phyloP scores from a whole-genome alignment of 2,888 invertebrate species.

The Tinea pellionella region DNA sequence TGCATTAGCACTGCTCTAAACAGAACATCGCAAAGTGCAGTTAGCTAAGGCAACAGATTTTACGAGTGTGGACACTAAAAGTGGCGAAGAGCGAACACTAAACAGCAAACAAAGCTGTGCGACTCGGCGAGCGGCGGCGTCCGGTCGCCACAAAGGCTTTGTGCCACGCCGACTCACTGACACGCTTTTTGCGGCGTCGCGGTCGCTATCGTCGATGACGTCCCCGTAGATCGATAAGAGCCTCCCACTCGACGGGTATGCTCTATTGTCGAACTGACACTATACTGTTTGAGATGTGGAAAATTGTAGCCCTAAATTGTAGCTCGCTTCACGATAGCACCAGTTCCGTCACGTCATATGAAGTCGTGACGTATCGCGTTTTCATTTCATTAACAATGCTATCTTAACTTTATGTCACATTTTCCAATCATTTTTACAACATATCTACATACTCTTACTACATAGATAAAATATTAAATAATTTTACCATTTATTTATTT shows the following conservation, averaged over 20 bases:
- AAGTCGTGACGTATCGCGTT: not conserved
- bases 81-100: slow-evolving; percentile 45
- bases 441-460: no score
- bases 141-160: slow-evolving; percentile 63
- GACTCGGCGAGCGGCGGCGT: slow-evolving; percentile 51
- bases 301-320: slow-evolving; percentile 50
- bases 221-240: slow-evolving; percentile 67
- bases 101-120: slow-evolving; percentile 55
- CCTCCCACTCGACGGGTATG: slow-evolving; percentile 61
- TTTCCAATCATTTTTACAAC: no score
- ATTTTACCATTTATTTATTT: no score
- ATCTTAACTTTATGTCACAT: not conserved
- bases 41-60: slow-evolving; percentile 21
- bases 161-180: slow-evolving; percentile 52
- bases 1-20: slow-evolving; percentile 13
- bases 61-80: slow-evolving; percentile 39
- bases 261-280: slow-evolving; percentile 63
- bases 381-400: not conserved
- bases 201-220: slow-evolving; percentile 66
- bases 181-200: slow-evolving; percentile 63
- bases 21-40: slow-evolving; percentile 11
- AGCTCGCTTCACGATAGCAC: slow-evolving; percentile 30
- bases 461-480: no score
- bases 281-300: slow-evolving; percentile 61
- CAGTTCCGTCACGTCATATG: slow-evolving; percentile 22